These are phyloP conservation scores for Halcyon senegalensis DNA, from an alignment of 2,113 vertebrate species.

Conservation along the genomic window DNA sequence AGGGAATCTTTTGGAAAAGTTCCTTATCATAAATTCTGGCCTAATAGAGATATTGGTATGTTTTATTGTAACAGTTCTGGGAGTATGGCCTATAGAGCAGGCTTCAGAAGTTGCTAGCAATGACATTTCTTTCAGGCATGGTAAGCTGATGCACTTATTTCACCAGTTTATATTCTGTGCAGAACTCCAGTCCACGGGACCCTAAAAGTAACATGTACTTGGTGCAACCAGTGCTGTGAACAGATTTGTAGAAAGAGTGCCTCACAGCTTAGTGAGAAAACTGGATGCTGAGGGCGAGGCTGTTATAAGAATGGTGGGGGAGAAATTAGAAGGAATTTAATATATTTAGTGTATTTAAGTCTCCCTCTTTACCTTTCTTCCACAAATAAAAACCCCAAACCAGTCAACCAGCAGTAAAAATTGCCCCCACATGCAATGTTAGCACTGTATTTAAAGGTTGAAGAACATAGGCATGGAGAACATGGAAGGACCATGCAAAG, in stretches of 20 bases:
- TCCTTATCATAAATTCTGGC: not conserved
- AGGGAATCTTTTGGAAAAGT: not conserved
- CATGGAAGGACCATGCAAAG: not conserved
- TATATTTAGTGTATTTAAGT: not conserved
- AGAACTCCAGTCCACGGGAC: not conserved
- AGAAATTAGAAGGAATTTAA: not conserved
- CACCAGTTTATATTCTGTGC: not conserved
- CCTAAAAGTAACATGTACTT: not conserved
- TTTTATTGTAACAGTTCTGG: not conserved
- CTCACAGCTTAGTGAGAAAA: not conserved
- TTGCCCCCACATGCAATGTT: not conserved
- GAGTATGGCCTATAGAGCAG: not conserved
- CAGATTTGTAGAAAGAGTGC: not conserved
- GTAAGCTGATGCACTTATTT: not conserved
- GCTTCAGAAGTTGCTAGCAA: not conserved
- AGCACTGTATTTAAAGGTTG: not conserved
- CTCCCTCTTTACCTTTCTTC: not conserved
- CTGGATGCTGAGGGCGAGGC: not conserved
- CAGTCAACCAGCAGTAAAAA: not conserved
- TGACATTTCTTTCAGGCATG: not conserved
- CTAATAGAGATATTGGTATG: not conserved
- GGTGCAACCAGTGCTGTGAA: not conserved
- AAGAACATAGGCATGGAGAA: not conserved
- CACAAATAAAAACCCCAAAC: not conserved
- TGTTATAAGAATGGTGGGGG: not conserved